Base-by-base conservation (phyloP, 2,888 invertebrate genomes). In the Oscheius sp. region DNA sequence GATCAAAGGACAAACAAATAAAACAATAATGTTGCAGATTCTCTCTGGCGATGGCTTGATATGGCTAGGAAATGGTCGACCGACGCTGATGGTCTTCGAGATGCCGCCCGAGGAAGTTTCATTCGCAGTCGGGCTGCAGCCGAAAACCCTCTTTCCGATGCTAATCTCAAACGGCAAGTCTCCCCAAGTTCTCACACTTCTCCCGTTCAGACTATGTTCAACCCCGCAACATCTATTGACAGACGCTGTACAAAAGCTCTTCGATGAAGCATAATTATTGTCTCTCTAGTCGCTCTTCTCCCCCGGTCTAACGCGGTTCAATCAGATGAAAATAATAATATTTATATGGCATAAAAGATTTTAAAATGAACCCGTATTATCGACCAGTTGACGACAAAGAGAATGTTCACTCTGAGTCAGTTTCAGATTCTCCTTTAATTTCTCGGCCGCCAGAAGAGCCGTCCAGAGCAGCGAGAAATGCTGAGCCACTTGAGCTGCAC, bases 391-490 rank as follows among this genome's bases (percentile, higher is more conserved):
- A 29, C 61, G 25, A 27, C 61, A 61, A n/a, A 61, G 42, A 27
- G 45, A 45, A 31, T 61, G 61, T 27, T 42, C 45, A 27, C 45
- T 20, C 45, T 61, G 61, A 1, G 29, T 61, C 10, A 29, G 25
- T 29, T 45, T 61, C 29, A 61, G 15, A 29, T 29, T n/a, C 12
- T 42, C 61, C 31, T 50, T 53, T 12, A 70, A 37, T 25, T 45
- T 45, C 2, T 50, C 64, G 23, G 57, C 64, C 17, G 33, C 27
- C 29, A 65, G 33, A 8, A 70, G 34, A 33, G 64, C 25, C 10
- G 37, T 48, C 65, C 70, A 70, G 10, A 70, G 46, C 12, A 70
- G 64, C 4, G 70, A 70, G 31, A 70, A 39, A 29, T 70, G 70
- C n/a, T 70, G 52, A 20, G 70, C 65, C 23, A 70, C 20, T 23